Conservation (phyloP, 2,888 invertebrate genomes). For the Tenthredo amoena region DNA sequence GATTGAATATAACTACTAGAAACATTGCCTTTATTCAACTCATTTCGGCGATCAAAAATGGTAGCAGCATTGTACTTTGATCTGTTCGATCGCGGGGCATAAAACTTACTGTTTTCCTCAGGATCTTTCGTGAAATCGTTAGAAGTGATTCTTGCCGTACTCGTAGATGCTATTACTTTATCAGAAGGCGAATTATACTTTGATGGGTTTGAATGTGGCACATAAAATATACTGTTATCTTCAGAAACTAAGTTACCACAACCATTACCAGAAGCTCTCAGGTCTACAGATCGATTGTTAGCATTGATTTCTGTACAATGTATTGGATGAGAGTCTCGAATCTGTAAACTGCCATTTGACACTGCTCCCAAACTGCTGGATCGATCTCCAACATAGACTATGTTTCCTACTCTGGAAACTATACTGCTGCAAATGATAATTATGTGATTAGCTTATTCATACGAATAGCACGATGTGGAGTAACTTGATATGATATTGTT, state of each 20-base stretch:
- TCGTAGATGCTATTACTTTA: not conserved
- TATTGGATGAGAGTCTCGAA: not conserved
- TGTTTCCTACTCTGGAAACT: constrained; percentile 14
- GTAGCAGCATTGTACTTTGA: not conserved
- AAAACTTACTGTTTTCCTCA: not conserved
- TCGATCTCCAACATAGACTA: not conserved
- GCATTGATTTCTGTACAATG: not conserved
- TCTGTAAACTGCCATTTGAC: not conserved
- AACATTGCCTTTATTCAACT: not conserved
- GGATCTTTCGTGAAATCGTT: not conserved
- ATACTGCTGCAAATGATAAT: constrained; percentile 24
- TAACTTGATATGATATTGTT: not conserved
- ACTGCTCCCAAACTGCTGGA: not conserved
- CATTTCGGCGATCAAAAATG: not conserved
- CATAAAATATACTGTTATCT: not conserved
- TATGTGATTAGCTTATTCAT: not conserved
- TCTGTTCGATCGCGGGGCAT: not conserved
- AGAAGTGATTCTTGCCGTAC: not conserved
- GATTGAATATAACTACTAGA: not conserved
- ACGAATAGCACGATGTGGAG: not conserved
- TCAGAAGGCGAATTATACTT: not conserved
- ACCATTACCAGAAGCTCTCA: not conserved
- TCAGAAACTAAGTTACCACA: not conserved
- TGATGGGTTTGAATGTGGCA: not conserved
- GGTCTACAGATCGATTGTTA: not conserved